phyloP scores from a whole-genome alignment of 2,113 vertebrate species.

The Carassius gibelio region DNA sequence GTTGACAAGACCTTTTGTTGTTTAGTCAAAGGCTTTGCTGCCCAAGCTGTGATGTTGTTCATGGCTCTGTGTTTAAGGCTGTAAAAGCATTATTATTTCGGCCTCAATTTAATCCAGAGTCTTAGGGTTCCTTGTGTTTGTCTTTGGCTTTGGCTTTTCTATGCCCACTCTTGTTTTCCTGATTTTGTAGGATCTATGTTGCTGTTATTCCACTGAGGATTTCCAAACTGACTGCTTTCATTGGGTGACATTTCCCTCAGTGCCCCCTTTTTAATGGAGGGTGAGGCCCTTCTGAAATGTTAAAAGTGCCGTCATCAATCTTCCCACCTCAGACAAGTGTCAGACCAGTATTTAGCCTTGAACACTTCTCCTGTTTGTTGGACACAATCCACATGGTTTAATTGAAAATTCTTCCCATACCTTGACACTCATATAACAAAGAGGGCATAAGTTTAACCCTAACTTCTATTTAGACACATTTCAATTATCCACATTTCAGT shows the following conservation, averaged over 20 bases:
- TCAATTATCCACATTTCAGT: constrained; percentile 38
- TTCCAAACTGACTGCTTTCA: constrained; percentile 53
- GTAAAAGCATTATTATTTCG: constrained; percentile 18
- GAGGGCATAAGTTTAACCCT: constrained; percentile 23
- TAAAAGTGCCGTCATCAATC: constrained; percentile 55
- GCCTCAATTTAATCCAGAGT: constrained; percentile 9
- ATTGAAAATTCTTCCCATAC: constrained; percentile 33
- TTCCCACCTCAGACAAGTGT: constrained; percentile 48
- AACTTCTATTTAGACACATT: constrained; percentile 10
- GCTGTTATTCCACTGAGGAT: constrained; percentile 53
- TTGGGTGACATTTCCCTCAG: constrained; percentile 61
- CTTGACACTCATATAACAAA: constrained; percentile 25
- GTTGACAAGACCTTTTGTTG: neutral
- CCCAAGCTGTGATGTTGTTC: neutral
- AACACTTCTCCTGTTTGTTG: constrained; percentile 9
- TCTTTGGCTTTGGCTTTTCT: constrained; percentile 57
- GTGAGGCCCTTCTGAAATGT: constrained; percentile 59
- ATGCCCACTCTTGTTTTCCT: constrained; percentile 53
- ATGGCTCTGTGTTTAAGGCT: neutral
- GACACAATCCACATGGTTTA: neutral
- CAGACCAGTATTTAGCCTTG: constrained; percentile 26
- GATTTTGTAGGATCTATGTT: constrained; percentile 41
- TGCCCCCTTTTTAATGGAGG: constrained; percentile 43
- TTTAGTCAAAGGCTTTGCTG: neutral
- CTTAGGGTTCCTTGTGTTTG: constrained; percentile 46